Base-by-base conservation (phyloP, 2,113 vertebrate genomes). In the Neomonachus schauinslandi region DNA sequence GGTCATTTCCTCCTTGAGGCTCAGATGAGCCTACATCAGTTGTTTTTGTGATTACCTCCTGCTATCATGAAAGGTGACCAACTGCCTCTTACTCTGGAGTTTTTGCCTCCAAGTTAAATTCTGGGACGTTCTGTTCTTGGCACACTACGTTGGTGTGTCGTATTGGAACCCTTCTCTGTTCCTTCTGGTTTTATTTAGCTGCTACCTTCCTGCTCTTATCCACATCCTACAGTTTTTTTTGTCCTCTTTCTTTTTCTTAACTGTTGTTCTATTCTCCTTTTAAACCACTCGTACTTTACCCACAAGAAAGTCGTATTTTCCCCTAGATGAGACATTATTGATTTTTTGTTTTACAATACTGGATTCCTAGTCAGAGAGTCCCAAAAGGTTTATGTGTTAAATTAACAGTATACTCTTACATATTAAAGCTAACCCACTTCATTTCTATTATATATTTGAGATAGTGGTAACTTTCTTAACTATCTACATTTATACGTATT, bases 231-330 rank as follows among this genome's bases (percentile, higher is more conserved):
- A 46, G 63, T 28, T 42, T 72, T 71, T 39, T 15, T 49, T 42
- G 4, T 65, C n/a, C 28, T 88, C 16, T 74, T 95, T 13, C 61
- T 69, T 85, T 79, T 86, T 82, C 42, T 89, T 88, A 74, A 67
- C 12, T 24, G 2, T 55, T 61, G 51, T 85, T 69, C 42, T 79
- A 1, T 61, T 92, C n/a, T 79, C 22, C 46, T 93, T 89, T 49
- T 71, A 69, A 95, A 87, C 22, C 6, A 13, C 2, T 4, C 7
- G 57, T 22, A 46, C 7, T 36, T 94, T 19, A 18, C 15, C 15
- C 84, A 83, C 46, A 57, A 77, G 59, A 46, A 84, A 55, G 21
- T 31, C 15, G 0, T 51, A 7, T 36, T 91, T 85, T 21, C 49
- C 26, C 11, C 10, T 46, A 80, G 33, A 53, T 65, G 18, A 4